phyloP scores from a whole-genome alignment of 2,888 invertebrate genomes.

The Hydrotaea diabolus region DNA sequence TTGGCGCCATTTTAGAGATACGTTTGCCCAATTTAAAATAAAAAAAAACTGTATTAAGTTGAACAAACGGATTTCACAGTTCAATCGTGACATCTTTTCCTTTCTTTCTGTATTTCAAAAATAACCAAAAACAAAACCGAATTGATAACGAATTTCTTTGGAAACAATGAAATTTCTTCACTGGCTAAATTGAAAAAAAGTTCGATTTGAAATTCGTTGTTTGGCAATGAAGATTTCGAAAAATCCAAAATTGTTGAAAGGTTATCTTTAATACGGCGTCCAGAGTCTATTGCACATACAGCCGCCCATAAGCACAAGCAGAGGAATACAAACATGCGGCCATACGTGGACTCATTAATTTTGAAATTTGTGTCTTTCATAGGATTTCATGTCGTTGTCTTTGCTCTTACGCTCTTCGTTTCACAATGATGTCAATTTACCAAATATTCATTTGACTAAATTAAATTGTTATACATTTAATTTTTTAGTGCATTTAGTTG shows the following conservation, averaged over 20 bases:
- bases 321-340: neutral
- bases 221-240: neutral
- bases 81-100: too few relatives aligned
- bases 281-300: neutral
- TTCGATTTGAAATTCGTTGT: neutral
- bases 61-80: neutral
- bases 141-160: neutral
- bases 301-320: neutral
- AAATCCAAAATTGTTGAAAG: neutral
- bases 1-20: slow-evolving; percentile 23
- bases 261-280: neutral
- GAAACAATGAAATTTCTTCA: neutral
- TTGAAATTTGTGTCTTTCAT: neutral
- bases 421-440: too few relatives aligned
- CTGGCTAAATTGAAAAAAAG: neutral
- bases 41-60: neutral
- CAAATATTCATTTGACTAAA: neutral
- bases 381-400: neutral
- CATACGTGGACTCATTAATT: neutral
- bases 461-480: neutral
- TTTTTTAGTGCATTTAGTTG: neutral
- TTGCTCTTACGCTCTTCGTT: too few relatives aligned
- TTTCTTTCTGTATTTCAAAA: too few relatives aligned
- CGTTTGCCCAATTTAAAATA: neutral
- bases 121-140: neutral